Conservation (phyloP, 2,888 invertebrate genomes). For the Drosophila multiciliata region DNA sequence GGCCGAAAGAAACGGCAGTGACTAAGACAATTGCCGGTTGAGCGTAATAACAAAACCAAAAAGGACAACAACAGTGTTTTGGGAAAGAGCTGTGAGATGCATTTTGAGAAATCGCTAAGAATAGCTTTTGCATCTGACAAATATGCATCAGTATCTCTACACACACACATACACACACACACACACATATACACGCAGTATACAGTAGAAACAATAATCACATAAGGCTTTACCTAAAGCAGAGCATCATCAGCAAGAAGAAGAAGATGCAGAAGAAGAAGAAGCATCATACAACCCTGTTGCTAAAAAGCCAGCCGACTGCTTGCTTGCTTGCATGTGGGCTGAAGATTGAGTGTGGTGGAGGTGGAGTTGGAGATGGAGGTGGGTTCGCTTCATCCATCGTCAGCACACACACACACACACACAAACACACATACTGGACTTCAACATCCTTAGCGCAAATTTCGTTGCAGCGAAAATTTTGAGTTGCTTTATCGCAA, state of each 20-base stretch:
- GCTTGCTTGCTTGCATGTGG: slow-evolving; percentile 17
- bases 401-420: slow-evolving; percentile 28
- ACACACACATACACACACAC: slow-evolving; percentile 11
- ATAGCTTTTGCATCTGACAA: slow-evolving; percentile 59
- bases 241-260: slow-evolving; percentile 9
- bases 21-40: slow-evolving; percentile 24
- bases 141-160: slow-evolving; percentile 45
- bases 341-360: slow-evolving; percentile 13
- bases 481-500: slow-evolving; percentile 76
- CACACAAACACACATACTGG: slow-evolving; percentile 38
- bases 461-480: slow-evolving; percentile 76
- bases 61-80: slow-evolving; percentile 57
- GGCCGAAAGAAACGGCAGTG: slow-evolving; percentile 27
- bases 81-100: slow-evolving; percentile 26
- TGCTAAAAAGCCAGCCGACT: slow-evolving; percentile 61
- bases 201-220: slow-evolving; percentile 46
- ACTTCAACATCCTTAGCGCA: slow-evolving; percentile 71
- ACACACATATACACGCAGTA: slow-evolving; percentile 5
- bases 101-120: slow-evolving; percentile 64
- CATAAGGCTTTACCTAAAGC: slow-evolving; percentile 21
- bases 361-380: slow-evolving; percentile 8
- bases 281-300: slow-evolving; percentile 29
- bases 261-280: slow-evolving; percentile 11
- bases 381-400: slow-evolving; percentile 49
- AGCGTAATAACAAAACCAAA: slow-evolving; percentile 47